These are phyloP conservation scores for Syngnathus typhle DNA, from an alignment of 2,113 vertebrate species.

Conservation along the genomic window DNA sequence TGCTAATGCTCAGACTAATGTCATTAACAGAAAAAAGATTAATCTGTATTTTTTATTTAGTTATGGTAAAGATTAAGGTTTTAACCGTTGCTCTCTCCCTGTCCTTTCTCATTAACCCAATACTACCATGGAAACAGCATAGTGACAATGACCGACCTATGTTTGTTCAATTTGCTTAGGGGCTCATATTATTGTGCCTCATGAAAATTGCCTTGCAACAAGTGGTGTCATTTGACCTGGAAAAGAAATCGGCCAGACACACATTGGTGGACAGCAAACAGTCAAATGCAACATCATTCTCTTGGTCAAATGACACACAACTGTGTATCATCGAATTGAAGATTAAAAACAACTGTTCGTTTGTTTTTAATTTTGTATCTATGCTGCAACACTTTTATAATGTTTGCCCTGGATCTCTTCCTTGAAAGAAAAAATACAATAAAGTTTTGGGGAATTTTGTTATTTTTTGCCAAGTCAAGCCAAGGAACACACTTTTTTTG, in stretches of 20 bases:
- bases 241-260: not conserved
- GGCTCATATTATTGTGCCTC: not conserved
- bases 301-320: not conserved
- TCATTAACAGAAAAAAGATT: not conserved
- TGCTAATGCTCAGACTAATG: not conserved
- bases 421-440: not conserved
- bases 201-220: not conserved
- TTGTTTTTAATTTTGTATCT: constrained; percentile 2
- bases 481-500: not conserved
- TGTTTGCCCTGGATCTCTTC: not conserved
- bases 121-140: not conserved
- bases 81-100: not conserved
- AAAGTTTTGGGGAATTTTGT: not conserved
- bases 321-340: not conserved
- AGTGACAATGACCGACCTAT: not conserved
- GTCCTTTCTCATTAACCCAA: not conserved
- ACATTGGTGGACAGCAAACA: not conserved
- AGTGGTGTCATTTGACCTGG: not conserved
- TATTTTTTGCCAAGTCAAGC: not conserved
- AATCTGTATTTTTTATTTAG: not conserved
- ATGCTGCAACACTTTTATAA: not conserved
- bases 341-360: not conserved
- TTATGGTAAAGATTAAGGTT: not conserved
- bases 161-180: not conserved
- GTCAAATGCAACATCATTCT: not conserved